Percentiles rank a stretch among this genome's conserved stretches.
Conservation (phyloP, 2,113 vertebrate species). For the Chaenogobius annularis region DNA sequence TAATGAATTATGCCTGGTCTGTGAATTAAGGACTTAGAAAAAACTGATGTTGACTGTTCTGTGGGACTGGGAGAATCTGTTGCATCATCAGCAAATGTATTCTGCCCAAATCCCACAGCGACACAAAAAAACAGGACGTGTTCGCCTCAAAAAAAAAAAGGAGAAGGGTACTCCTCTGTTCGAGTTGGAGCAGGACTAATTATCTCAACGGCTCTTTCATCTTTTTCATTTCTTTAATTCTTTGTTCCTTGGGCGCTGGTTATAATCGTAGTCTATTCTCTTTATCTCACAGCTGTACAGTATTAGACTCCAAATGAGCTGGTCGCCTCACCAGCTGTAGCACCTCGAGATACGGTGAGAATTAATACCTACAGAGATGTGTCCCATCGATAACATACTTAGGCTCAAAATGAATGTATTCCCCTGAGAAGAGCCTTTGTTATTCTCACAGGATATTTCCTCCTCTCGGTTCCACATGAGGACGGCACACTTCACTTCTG, state of each 20-base stretch:
- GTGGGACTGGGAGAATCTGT: conserved; percentile 7
- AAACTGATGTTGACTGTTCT: not conserved
- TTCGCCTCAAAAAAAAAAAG: conserved; percentile 49
- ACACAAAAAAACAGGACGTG: conserved; percentile 20
- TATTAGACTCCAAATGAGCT: conserved; percentile 62
- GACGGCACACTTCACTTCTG: conserved; percentile 11
- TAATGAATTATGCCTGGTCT: not conserved
- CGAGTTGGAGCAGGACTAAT: conserved; percentile 62
- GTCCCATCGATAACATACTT: conserved; percentile 50
- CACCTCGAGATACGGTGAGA: conserved; percentile 57
- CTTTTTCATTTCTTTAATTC: conserved; percentile 61
- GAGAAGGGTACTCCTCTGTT: conserved; percentile 25
- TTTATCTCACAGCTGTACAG: conserved; percentile 66
- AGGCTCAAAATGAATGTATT: conserved; percentile 43
- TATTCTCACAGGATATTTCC: conserved; percentile 18
- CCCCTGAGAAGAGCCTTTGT: conserved; percentile 40
- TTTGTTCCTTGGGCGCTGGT: conserved; percentile 39
- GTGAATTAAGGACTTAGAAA: not conserved
- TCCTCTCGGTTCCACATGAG: not conserved
- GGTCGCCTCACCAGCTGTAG: conserved; percentile 45
- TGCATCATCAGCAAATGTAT: conserved; percentile 39
- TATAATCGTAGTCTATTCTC: conserved; percentile 59
- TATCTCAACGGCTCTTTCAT: conserved; percentile 69
- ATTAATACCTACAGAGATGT: conserved; percentile 68
- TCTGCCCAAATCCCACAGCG: conserved; percentile 33